Evolutionary conservation across 2,888 invertebrate species (phyloP).

Genomic region (Electrophaes corylata): DNA sequence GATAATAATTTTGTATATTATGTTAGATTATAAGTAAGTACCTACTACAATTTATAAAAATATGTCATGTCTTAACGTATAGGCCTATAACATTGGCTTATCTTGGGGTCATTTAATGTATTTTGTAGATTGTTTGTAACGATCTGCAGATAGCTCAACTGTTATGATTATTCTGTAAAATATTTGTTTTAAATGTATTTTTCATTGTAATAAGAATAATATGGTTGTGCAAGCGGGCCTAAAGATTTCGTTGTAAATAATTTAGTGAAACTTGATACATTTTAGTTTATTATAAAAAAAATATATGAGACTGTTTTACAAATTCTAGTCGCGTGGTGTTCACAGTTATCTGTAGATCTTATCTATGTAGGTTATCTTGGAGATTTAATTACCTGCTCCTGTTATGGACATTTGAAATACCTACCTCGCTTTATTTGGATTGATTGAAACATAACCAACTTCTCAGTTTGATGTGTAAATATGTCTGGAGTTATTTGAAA

Average conservation of each 20-base stretch:
- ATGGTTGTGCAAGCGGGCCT: no score
- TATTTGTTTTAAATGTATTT: no score
- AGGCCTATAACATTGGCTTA: no score
- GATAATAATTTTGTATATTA: no score
- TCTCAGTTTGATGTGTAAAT: conserved; percentile 10
- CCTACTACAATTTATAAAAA: no score
- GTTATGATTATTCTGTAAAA: no score
- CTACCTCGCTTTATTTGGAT: conserved; percentile 29
- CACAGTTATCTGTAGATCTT: conserved; percentile 36
- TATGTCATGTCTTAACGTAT: no score
- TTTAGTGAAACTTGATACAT: neutral
- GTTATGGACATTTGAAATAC: conserved; percentile 34
- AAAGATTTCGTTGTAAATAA: neutral
- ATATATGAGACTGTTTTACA: neutral
- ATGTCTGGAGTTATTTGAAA: conserved; percentile 4
- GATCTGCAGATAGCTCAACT: no score
- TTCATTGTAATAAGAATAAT: no score
- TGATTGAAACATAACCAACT: conserved; percentile 24
- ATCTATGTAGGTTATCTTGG: conserved; percentile 46
- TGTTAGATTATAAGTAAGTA: neutral
- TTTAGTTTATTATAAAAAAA: neutral
- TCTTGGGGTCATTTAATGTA: no score
- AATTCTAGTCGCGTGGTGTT: neutral
- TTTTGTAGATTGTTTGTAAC: no score
- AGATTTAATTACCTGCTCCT: conserved; percentile 28